Base-by-base conservation (phyloP, 64 coral and sea anemone genomes). In the Platygyra sinensis region DNA sequence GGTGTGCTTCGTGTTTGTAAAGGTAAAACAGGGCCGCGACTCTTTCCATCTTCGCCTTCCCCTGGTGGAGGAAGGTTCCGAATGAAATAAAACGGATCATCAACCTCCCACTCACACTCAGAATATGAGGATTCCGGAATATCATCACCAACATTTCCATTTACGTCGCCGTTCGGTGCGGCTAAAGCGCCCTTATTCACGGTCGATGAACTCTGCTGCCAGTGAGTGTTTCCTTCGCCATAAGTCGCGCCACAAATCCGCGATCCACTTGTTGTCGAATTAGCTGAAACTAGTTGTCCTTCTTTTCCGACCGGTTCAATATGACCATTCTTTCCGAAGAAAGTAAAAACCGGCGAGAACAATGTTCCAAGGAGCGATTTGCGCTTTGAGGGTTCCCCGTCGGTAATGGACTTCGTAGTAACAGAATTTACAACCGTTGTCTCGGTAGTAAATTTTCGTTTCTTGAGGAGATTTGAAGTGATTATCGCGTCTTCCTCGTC, bases 301-400 rank as follows among this genome's bases (percentile, higher is more conserved):
- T 93, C 89, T 72, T 91, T 95, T 3, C 17, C 91, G 10, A 90
- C 71, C n/a, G 82, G 67, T 76, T 99, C 91, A 30, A 99, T 80
- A 62, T 99, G 94, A 46, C 97, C 97, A 86, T 99, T 99, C 86
- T 99, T 99, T 42, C 94, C 94, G 62, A 99, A 99, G 4, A 99
- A 75, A 11, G 97, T 99, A 71, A 99, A 95, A 62, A 99, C 94
- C 19, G 97, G 97, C 33, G 97, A 99, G 79, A 99, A 99, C 22
- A 99, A 82, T 33, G 97, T 99, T 76, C 97, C 94, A 59, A 99
- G 30, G 29, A 99, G 83, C 30, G 97, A 99, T 84, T 93, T 93
- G 71, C 97, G 90, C 80, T 92, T 92, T 14, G 57, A 74, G 46
- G 82, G 59, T 64, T 79, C 74, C 78, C 76, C 63, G 22, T 83